A percentile compares a stretch with the other conserved stretches of the same genome.
Evolutionary conservation across 2,113 vertebrate genomes (phyloP).

Genomic region (Epinephelus lanceolatus): DNA sequence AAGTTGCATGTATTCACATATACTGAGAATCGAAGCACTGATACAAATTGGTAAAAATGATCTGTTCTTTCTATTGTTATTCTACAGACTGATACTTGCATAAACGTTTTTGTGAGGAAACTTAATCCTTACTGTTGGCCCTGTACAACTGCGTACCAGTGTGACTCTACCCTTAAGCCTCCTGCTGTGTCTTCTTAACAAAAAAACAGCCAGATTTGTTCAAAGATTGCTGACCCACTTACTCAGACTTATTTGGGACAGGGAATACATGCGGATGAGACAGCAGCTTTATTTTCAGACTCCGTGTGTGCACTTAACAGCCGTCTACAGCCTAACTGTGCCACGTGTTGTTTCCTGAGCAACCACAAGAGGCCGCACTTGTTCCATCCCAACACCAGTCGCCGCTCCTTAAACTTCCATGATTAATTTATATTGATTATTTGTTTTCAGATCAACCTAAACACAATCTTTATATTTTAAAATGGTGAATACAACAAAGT

Average conservation of each 20-base stretch:
- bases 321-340: neutral
- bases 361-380: constrained; percentile 60
- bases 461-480: neutral
- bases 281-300: constrained; percentile 66
- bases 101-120: neutral
- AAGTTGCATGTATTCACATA: neutral
- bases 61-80: neutral
- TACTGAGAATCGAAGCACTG: neutral
- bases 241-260: constrained; percentile 31
- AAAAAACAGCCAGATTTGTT: constrained; percentile 46
- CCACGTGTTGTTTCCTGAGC: constrained; percentile 26
- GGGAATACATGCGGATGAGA: constrained; percentile 51
- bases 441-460: neutral
- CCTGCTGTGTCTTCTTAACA: neutral
- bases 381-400: neutral
- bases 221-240: constrained; percentile 66
- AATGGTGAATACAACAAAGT: neutral
- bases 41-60: neutral
- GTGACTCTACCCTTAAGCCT: neutral
- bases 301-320: neutral
- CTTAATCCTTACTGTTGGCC: neutral
- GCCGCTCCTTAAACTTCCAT: neutral
- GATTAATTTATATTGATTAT: neutral
- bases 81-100: neutral
- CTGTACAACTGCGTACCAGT: neutral